Evolutionary conservation across 2,888 invertebrate species (phyloP), one percentile per base, ranked within the genome.

Genomic region (Esperia sulphurella): DNA sequence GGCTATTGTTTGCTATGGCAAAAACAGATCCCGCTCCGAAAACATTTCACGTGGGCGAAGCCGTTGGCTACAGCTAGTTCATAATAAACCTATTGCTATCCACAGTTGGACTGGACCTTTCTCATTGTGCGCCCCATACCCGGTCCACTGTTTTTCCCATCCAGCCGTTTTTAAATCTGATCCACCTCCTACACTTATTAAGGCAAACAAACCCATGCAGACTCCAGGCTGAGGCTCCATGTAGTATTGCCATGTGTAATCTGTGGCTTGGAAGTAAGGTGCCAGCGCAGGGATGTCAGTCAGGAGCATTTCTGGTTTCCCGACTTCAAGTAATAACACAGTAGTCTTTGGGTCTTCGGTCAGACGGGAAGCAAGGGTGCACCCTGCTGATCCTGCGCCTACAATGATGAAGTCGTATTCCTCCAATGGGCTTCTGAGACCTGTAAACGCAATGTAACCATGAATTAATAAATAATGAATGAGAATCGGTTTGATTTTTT

Each of bases 211-310:
- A 89, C 92, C 91, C 45, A 85, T 79, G 51, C 94, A 94, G 0
- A 93, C 91, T 13, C 84, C 84, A 0, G 86, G 81, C 60, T 94
- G 94, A 0, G 91, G 92, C 59, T 93, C 92, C 53, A 93, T 92
- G 41, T 90, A 90, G 74, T 94, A 95, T 42, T 92, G 92, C 95
- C 95, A 95, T 55, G 94, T 92, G 63, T 92, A 93, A 40, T 91
- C 91, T 0, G 92, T 92, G 39, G 91, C 71, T 59, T 92, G 92
- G 44, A 92, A 90, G 65, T 90, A 91, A 0, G 91, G 87, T 0
- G 91, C 91, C 46, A 92, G 49, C 0, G 88, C 73, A 0, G 93
- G 93, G 4, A 92, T 73, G 49, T 92, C 92, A 1, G 91, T 91
- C 1, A 92, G 60, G 21, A 90, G 58, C 68, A 83, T 87, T 64